A percentile compares a stretch with the other conserved stretches of the same genome.
phyloP scores from a whole-genome alignment of 2,113 vertebrate genomes.

The Laticauda laticaudata region DNA sequence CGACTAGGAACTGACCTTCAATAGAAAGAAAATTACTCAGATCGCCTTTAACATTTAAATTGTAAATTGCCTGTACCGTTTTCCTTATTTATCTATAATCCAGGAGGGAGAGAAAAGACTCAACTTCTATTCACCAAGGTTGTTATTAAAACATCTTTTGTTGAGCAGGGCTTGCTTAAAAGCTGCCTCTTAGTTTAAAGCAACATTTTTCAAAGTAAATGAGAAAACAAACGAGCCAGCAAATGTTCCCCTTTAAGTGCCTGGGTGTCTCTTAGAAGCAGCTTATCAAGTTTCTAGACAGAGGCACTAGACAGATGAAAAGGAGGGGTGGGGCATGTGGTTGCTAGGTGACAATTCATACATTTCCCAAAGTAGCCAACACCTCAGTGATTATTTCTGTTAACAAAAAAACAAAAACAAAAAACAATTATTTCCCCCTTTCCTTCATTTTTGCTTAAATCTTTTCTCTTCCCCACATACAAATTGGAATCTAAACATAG shows the following conservation, averaged over 20 bases:
- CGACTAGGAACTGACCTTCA: neutral
- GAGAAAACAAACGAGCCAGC: neutral
- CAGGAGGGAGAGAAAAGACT: neutral
- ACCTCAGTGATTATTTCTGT: conserved; percentile 34
- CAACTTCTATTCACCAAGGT: neutral
- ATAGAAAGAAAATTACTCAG: neutral
- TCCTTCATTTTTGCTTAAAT: neutral
- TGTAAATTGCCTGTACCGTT: neutral
- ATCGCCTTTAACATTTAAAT: neutral
- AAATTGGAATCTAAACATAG: rapidly evolving
- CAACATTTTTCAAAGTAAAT: neutral
- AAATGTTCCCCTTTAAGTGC: conserved; percentile 32
- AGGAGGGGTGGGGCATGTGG: conserved; percentile 44
- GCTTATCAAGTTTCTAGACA: conserved; percentile 47
- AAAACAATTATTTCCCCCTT: neutral
- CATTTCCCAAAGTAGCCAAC: conserved; percentile 53
- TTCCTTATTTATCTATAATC: neutral
- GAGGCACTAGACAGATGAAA: conserved; percentile 20
- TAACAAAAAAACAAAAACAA: neutral
- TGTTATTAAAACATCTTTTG: conserved; percentile 26
- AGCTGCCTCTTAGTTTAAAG: neutral
- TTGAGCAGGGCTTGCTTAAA: neutral
- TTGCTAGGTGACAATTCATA: conserved; percentile 70
- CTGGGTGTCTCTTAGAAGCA: conserved; percentile 44
- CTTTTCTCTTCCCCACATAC: neutral